Evolutionary conservation across 2,113 vertebrate genomes (phyloP).

Genomic region (Oreotragus oreotragus): DNA sequence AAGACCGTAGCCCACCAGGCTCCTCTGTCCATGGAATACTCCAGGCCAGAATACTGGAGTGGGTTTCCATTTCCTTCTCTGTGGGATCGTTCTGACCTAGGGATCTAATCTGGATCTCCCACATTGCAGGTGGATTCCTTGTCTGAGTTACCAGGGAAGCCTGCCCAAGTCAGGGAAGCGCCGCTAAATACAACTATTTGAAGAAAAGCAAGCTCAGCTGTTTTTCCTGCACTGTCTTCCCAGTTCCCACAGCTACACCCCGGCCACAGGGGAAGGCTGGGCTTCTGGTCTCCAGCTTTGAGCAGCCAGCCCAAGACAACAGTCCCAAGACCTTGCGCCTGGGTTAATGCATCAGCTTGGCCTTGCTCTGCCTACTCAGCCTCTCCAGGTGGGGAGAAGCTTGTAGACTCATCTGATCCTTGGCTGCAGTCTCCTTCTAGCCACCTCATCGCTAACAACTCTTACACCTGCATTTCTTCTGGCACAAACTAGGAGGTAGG

Average conservation of each 20-base stretch:
- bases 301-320: neutral
- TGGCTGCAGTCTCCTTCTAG: accelerated
- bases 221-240: neutral
- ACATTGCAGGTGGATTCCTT: neutral
- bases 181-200: neutral
- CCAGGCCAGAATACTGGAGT: neutral
- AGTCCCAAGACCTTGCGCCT: accelerated
- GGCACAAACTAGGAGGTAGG: neutral
- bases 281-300: neutral
- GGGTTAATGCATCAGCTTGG: neutral
- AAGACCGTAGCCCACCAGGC: neutral
- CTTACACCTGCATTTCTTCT: neutral
- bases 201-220: neutral
- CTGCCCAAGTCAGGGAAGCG: neutral
- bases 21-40: neutral
- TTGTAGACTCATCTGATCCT: neutral
- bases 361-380: neutral
- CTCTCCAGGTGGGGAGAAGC: neutral
- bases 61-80: neutral
- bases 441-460: neutral
- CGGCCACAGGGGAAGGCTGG: neutral
- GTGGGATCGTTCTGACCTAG: neutral
- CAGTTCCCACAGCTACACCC: neutral
- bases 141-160: neutral
- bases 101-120: neutral